phyloP scores from a whole-genome alignment of 1,140 invertebrate species.

The Chlorops oryzae region DNA sequence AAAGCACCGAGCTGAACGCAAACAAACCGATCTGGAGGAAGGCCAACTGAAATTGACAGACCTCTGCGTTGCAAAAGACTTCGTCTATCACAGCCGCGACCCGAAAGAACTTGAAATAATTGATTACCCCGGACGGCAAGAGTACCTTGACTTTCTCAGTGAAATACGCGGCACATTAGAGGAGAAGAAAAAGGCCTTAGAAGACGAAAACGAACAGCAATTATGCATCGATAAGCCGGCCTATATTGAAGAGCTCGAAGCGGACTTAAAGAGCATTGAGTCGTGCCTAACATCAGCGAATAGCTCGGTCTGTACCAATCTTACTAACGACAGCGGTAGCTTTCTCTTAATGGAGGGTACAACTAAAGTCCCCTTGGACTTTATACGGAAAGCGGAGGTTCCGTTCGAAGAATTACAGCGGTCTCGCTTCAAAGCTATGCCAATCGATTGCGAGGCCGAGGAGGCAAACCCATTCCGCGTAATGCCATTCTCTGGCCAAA shows the following conservation, averaged over 20 bases:
- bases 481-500: slow-evolving; percentile 38
- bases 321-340: slow-evolving; percentile 40
- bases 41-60: slow-evolving; percentile 16
- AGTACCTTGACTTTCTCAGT: slow-evolving; percentile 32
- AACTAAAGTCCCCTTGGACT: slow-evolving; percentile 41
- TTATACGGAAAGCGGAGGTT: slow-evolving; percentile 37
- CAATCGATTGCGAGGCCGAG: slow-evolving; percentile 32
- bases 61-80: slow-evolving; percentile 26
- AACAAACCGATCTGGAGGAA: slow-evolving; percentile 11
- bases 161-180: slow-evolving; percentile 30
- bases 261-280: slow-evolving; percentile 40
- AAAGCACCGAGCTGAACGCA: slow-evolving; percentile 22
- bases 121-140: slow-evolving; percentile 28
- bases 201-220: slow-evolving; percentile 25
- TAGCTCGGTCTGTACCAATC: slow-evolving; percentile 40
- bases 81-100: slow-evolving; percentile 30
- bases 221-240: slow-evolving; percentile 27
- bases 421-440: slow-evolving; percentile 31
- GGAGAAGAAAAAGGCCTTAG: slow-evolving; percentile 26
- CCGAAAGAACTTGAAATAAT: slow-evolving; percentile 24
- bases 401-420: slow-evolving; percentile 44
- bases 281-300: slow-evolving; percentile 35
- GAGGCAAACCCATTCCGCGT: slow-evolving; percentile 35
- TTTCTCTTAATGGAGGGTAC: slow-evolving; percentile 32
- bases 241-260: slow-evolving; percentile 28